Evolutionary conservation across 1,140 invertebrate species (phyloP).

Genomic region (Pissodes strobi): DNA sequence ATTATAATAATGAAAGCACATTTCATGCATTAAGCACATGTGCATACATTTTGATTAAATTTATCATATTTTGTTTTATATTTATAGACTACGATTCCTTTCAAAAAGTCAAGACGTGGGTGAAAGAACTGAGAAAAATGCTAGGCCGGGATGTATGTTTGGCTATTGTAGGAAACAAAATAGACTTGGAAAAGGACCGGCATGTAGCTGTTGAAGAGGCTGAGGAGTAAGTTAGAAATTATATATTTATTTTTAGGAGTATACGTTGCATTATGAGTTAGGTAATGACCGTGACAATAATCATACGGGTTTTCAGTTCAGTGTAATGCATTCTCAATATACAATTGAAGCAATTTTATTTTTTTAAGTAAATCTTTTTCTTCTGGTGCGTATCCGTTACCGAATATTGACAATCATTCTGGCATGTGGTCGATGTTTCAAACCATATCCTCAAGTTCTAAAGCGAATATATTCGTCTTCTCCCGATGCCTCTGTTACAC

Average conservation of each 20-base stretch:
- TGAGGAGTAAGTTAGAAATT: constrained; percentile 70
- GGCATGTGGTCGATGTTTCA: too few relatives aligned
- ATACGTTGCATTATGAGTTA: background rate
- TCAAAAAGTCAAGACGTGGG: constrained; percentile 98
- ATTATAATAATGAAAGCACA: too few relatives aligned
- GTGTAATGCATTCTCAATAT: too few relatives aligned
- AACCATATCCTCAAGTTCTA: too few relatives aligned
- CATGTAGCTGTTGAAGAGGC: constrained; percentile 84
- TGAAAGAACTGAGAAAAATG: constrained; percentile 96
- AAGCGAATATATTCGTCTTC: too few relatives aligned
- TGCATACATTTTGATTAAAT: background rate
- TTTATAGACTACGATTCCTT: constrained; percentile 88
- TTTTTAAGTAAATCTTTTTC: background rate
- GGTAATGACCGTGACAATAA: too few relatives aligned
- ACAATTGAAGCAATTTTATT: too few relatives aligned
- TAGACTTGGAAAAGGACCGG: constrained; percentile 91
- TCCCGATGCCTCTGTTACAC: too few relatives aligned
- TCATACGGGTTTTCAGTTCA: too few relatives aligned
- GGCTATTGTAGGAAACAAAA: constrained; percentile 96
- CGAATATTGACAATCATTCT: too few relatives aligned
- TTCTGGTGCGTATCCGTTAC: background rate
- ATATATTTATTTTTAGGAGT: constrained; percentile 9
- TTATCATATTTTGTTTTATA: background rate
- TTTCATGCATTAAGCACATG: background rate
- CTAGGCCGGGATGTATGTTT: constrained; percentile 90